These are phyloP conservation scores for Machimus atricapillus DNA, from an alignment of 2,888 invertebrate genomes.

Conservation along the genomic window DNA sequence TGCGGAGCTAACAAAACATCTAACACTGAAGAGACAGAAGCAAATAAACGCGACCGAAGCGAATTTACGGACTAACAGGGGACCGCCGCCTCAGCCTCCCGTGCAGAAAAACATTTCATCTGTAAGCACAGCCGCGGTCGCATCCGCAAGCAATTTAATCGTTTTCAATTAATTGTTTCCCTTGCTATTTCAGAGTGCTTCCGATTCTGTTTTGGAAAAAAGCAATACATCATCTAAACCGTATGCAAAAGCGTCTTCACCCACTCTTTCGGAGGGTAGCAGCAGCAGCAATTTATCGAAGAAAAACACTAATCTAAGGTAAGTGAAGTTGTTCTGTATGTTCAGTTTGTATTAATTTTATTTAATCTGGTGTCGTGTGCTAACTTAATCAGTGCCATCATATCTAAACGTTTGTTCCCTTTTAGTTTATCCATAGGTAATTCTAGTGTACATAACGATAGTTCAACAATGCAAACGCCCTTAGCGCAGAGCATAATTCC, in stretches of 20 bases:
- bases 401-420: conserved; percentile 23
- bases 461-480: conserved; percentile 50
- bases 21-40: conserved; percentile 56
- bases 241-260: conserved; percentile 56
- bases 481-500: conserved; percentile 55
- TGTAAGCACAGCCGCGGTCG: conserved; percentile 59
- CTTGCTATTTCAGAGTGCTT: conserved; percentile 65
- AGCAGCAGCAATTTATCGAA: conserved; percentile 48
- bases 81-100: conserved; percentile 84
- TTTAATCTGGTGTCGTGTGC: not conserved
- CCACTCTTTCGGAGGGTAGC: conserved; percentile 57
- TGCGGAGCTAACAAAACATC: conserved; percentile 61
- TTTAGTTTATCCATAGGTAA: conserved; percentile 60
- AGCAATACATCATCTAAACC: conserved; percentile 53
- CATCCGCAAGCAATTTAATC: not conserved
- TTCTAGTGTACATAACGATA: conserved; percentile 59
- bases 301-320: conserved; percentile 45
- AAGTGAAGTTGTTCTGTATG: not conserved
- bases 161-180: conserved; percentile 1
- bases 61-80: conserved; percentile 66
- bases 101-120: conserved; percentile 74
- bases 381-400: not conserved
- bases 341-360: not conserved
- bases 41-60: conserved; percentile 60
- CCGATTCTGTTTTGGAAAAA: conserved; percentile 67